phyloP scores from a whole-genome alignment of 2,888 invertebrate species.

The Aspidiotus rigidus region DNA sequence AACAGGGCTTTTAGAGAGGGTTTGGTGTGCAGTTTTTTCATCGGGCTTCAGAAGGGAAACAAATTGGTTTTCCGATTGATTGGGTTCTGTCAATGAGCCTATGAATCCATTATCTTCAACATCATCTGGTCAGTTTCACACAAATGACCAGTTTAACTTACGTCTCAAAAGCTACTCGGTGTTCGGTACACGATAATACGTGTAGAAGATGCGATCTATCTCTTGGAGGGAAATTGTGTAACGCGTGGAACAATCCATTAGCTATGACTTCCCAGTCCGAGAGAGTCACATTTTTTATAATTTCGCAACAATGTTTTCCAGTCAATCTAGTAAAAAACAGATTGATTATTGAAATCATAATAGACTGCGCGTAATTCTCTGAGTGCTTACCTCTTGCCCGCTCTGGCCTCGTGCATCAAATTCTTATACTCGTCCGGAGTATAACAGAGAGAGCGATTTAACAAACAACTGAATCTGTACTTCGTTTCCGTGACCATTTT shows the following conservation, averaged over 20 bases:
- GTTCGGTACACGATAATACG: constrained; percentile 20
- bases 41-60: too few species aligned
- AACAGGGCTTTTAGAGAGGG: too few species aligned
- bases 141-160: background rate
- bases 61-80: too few species aligned
- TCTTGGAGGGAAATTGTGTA: constrained; percentile 11
- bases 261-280: constrained; percentile 26
- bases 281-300: constrained; percentile 17
- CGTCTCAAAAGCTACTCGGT: constrained; percentile 22
- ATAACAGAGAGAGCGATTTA: constrained; percentile 13
- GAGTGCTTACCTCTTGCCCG: constrained; percentile 15
- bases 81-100: too few species aligned
- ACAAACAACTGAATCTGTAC: constrained; percentile 15
- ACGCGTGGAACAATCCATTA: constrained; percentile 17
- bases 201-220: constrained; percentile 5
- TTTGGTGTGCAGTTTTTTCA: too few species aligned
- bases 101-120: background rate
- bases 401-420: constrained; percentile 15
- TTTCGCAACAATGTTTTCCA: constrained; percentile 27
- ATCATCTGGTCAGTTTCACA: background rate
- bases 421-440: constrained; percentile 19
- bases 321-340: background rate
- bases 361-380: background rate
- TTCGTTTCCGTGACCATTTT: constrained; percentile 14
- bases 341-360: background rate